These are phyloP conservation scores for Centropristis striata DNA, from an alignment of 2,113 vertebrate genomes.

Conservation along the genomic window DNA sequence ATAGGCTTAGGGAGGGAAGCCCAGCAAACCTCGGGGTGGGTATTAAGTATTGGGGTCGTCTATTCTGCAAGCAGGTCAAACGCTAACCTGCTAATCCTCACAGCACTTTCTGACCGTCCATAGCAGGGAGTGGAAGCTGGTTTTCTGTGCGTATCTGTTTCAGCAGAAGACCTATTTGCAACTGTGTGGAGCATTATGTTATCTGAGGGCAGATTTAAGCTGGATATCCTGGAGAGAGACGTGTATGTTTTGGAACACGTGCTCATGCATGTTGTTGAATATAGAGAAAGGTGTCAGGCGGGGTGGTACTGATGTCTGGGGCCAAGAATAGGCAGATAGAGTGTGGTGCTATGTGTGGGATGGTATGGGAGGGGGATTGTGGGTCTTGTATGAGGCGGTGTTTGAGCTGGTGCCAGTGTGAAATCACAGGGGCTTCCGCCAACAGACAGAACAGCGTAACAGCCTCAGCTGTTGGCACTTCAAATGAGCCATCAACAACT, in stretches of 20 bases:
- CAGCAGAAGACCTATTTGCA: conserved; percentile 26
- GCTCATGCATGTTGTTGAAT: conserved; percentile 28
- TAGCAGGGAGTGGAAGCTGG: conserved; percentile 22
- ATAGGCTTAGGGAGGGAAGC: conserved; percentile 66
- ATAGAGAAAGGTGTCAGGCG: conserved; percentile 49
- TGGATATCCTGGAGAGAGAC: conserved; percentile 35
- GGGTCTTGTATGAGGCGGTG: conserved; percentile 55
- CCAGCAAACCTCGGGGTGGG: conserved; percentile 68
- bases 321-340: conserved; percentile 69
- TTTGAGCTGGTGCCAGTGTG: conserved; percentile 80
- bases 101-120: conserved; percentile 48
- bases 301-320: conserved; percentile 37
- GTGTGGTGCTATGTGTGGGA: conserved; percentile 63
- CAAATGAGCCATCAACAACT: conserved; percentile 83
- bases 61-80: conserved; percentile 74
- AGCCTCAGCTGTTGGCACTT: conserved; percentile 83
- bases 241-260: conserved; percentile 25
- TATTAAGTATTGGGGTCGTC: conserved; percentile 75
- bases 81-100: conserved; percentile 75
- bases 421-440: conserved; percentile 77
- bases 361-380: conserved; percentile 45
- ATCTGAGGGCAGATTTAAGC: conserved; percentile 30
- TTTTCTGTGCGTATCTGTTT: conserved; percentile 38
- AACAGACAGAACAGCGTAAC: conserved; percentile 65
- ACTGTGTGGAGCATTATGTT: conserved; percentile 17